These are phyloP conservation scores for Zaprionus tsacasi DNA, from an alignment of 1,140 invertebrate species.

Conservation along the genomic window DNA sequence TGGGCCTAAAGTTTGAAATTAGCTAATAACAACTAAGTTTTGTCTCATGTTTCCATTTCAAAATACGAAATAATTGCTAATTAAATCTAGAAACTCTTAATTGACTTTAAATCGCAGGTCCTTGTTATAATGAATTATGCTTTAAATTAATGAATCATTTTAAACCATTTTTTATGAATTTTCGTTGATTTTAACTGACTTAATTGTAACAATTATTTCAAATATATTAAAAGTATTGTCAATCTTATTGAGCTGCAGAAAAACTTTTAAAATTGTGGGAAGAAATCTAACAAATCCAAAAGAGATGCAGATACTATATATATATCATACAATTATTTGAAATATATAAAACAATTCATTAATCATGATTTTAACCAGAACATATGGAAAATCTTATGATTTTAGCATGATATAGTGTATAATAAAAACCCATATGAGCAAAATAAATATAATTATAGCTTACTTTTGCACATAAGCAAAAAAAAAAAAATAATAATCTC, in stretches of 20 bases:
- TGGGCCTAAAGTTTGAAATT: slow-evolving; percentile 8
- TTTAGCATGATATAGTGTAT: slow-evolving; percentile 25
- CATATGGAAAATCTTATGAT: too few relatives aligned
- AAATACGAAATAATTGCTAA: background rate
- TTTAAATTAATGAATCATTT: background rate
- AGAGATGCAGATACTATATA: too few relatives aligned
- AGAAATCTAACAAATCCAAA: too few relatives aligned
- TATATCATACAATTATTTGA: too few relatives aligned
- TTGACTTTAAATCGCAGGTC: background rate
- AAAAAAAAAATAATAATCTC: background rate
- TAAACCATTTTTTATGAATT: too few relatives aligned
- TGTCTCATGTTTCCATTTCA: background rate
- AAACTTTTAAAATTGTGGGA: too few relatives aligned
- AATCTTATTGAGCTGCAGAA: too few relatives aligned
- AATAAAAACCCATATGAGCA: slow-evolving; percentile 42
- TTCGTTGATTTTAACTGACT: too few relatives aligned
- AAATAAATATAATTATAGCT: slow-evolving; percentile 66
- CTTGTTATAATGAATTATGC: background rate
- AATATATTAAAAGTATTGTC: too few relatives aligned
- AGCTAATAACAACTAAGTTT: background rate
- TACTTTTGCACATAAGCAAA: slow-evolving; percentile 46
- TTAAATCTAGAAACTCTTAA: background rate
- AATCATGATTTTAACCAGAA: too few relatives aligned
- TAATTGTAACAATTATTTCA: too few relatives aligned
- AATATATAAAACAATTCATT: too few relatives aligned